These are phyloP conservation scores for Stenichneumon culpator DNA, from an alignment of 2,888 invertebrate genomes.

Conservation along the genomic window DNA sequence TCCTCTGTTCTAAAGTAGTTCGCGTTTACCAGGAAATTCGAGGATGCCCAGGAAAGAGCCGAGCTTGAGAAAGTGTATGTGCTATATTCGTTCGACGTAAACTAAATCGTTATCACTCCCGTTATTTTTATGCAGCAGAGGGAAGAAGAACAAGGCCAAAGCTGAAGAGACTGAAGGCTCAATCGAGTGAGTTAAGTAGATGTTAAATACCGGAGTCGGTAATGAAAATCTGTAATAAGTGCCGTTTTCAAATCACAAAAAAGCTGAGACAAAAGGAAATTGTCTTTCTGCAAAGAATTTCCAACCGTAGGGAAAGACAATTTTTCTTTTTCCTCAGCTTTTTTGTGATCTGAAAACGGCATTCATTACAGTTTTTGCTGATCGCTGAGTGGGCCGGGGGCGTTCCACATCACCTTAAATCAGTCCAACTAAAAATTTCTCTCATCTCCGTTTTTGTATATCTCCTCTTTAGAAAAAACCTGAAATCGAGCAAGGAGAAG, in stretches of 20 bases:
- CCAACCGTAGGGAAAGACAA: too few relatives aligned
- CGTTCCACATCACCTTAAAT: not conserved
- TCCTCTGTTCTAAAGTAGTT: not conserved
- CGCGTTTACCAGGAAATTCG: slow-evolving; percentile 55
- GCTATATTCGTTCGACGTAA: not conserved
- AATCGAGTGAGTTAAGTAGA: slow-evolving; percentile 28
- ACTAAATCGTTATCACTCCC: not conserved
- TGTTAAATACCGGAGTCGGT: too few relatives aligned
- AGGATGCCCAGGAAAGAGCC: slow-evolving; percentile 42
- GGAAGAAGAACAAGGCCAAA: slow-evolving; percentile 47
- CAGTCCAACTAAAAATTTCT: not conserved
- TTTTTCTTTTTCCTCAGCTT: too few relatives aligned
- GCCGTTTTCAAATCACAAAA: too few relatives aligned
- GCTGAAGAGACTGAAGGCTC: slow-evolving; percentile 26
- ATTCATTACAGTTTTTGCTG: too few relatives aligned
- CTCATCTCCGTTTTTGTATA: not conserved
- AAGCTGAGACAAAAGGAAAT: not conserved
- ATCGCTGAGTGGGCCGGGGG: too few relatives aligned
- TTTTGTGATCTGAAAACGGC: too few relatives aligned
- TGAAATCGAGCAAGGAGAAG: slow-evolving; percentile 24
- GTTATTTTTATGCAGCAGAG: slow-evolving; percentile 24
- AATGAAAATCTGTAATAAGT: too few relatives aligned
- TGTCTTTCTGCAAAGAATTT: not conserved
- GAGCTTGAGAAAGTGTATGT: slow-evolving; percentile 43
- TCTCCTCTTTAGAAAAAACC: slow-evolving; percentile 22